phyloP scores from a whole-genome alignment of 2,888 invertebrate species.

The Pseudoips prasinana region DNA sequence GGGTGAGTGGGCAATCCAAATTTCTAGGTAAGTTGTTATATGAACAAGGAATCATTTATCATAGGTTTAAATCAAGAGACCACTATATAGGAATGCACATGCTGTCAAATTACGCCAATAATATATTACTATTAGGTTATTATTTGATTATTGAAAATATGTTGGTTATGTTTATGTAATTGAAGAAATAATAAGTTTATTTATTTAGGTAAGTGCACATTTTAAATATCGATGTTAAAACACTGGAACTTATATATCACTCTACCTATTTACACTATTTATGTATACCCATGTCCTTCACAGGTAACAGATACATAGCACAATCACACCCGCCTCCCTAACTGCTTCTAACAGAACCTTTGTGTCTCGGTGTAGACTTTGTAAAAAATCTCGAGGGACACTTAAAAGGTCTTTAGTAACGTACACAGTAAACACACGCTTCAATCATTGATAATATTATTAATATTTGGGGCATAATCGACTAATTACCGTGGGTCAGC shows the following conservation, averaged over 20 bases:
- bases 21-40: no score
- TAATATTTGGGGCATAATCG: constrained; percentile 28
- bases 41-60: no score
- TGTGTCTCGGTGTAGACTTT: constrained; percentile 25
- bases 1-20: constrained; percentile 38
- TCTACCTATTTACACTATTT: constrained; percentile 2
- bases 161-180: no score
- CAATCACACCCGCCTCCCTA: constrained; percentile 69
- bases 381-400: constrained; percentile 28
- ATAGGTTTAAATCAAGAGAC: no score
- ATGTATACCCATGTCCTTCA: constrained; percentile 61
- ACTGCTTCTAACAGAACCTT: constrained; percentile 53
- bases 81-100: no score
- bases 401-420: constrained; percentile 14
- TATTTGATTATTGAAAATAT: no score
- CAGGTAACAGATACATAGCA: constrained; percentile 63
- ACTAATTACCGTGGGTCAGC: constrained; percentile 6
- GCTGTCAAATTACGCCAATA: no score
- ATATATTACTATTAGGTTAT: no score
- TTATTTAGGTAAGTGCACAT: constrained; percentile 25
- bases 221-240: constrained; percentile 11
- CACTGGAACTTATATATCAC: no score
- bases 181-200: no score
- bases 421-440: constrained; percentile 37
- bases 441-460: constrained; percentile 22